Percentiles rank a stretch among this genome's conserved stretches.
phyloP scores from a whole-genome alignment of 2,113 vertebrate species.

The Scatophagus argus region DNA sequence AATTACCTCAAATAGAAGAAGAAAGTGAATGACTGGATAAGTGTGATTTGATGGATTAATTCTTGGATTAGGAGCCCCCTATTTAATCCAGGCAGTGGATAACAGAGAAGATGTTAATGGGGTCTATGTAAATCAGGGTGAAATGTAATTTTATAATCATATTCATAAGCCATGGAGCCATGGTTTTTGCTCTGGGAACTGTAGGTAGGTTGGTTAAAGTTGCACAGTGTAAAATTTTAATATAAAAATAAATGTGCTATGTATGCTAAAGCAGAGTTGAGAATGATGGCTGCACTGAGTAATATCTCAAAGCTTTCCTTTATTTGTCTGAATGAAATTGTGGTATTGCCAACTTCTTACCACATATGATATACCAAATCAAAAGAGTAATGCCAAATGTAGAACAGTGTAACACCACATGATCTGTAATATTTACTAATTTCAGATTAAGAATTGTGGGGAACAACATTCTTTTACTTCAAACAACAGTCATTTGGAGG shows the following conservation, averaged over 20 bases:
- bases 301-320: neutral
- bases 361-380: neutral
- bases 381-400: neutral
- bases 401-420: neutral
- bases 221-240: neutral
- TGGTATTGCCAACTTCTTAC: too few relatives aligned
- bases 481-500: neutral
- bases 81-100: neutral
- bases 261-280: neutral
- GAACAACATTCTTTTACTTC: neutral
- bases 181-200: slow-evolving; percentile 8
- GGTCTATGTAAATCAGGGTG: neutral
- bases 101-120: neutral
- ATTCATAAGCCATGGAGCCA: neutral
- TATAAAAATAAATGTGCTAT: neutral
- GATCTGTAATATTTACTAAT: neutral
- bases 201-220: slow-evolving; percentile 14
- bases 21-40: slow-evolving; percentile 1
- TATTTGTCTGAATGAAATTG: neutral
- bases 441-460: neutral
- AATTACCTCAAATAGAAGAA: neutral
- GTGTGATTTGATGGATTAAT: slow-evolving; percentile 7
- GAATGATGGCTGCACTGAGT: neutral
- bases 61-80: neutral
- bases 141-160: neutral